Conservation (phyloP, 2,113 vertebrate genomes). For the Myocastor coypus region DNA sequence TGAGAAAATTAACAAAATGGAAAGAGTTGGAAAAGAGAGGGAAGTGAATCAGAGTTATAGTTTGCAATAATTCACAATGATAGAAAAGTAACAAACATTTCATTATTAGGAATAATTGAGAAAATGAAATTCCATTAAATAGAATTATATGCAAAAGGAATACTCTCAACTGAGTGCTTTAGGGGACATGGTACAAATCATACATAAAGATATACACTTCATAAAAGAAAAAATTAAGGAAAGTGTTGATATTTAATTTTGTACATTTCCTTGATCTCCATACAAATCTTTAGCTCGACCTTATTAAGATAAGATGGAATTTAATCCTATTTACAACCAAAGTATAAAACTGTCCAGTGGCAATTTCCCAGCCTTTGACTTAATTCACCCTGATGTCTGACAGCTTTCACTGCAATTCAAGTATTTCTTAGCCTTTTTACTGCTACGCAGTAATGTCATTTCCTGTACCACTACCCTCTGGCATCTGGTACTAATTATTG, state of each 20-base stretch:
- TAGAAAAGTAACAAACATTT: constrained; percentile 17
- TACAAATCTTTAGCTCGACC: constrained; percentile 40
- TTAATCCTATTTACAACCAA: constrained; percentile 51
- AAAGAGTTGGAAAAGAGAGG: not conserved
- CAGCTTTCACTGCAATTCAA: constrained; percentile 57
- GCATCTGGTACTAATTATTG: constrained; percentile 74
- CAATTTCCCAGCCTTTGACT: constrained; percentile 39
- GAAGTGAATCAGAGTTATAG: not conserved
- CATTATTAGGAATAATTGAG: constrained; percentile 43
- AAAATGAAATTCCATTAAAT: constrained; percentile 58
- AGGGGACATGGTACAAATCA: constrained; percentile 6
- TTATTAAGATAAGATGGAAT: constrained; percentile 33
- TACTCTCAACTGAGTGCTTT: constrained; percentile 31
- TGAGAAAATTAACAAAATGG: constrained; percentile 17
- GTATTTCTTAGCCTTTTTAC: constrained; percentile 60
- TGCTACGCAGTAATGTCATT: constrained; percentile 45
- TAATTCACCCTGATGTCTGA: constrained; percentile 64
- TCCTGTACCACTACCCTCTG: constrained; percentile 63
- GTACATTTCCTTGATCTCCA: not conserved
- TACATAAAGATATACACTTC: constrained; percentile 17
- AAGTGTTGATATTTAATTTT: constrained; percentile 26
- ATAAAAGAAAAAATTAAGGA: constrained; percentile 24
- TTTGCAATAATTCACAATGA: constrained; percentile 24
- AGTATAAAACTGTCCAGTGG: constrained; percentile 55
- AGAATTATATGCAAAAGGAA: constrained; percentile 38